These are phyloP conservation scores for Macaria liturata DNA, from an alignment of 2,888 invertebrate genomes.

Conservation along the genomic window DNA sequence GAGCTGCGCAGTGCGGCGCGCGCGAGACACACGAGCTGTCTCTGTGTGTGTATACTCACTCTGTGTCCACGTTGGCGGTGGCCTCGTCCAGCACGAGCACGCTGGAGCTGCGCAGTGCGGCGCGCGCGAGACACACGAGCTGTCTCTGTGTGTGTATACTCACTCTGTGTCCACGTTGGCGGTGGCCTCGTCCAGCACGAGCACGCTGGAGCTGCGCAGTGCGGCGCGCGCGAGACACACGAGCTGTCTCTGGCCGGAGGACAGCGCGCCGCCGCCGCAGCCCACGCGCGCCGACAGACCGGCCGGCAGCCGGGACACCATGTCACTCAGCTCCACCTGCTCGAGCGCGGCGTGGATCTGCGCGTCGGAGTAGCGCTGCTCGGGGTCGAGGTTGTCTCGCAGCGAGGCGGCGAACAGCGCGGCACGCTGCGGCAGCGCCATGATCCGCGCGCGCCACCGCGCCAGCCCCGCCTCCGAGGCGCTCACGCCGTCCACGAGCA, in stretches of 20 bases:
- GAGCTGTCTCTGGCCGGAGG: conserved; percentile 88
- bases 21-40: conserved; percentile 34
- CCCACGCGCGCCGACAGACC: conserved; percentile 84
- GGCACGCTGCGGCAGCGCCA: conserved; percentile 87
- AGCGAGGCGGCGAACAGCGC: conserved; percentile 90
- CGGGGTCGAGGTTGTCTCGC: conserved; percentile 91
- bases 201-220: conserved; percentile 86
- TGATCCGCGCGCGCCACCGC: conserved; percentile 80
- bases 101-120: conserved; percentile 87
- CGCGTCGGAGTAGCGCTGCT: conserved; percentile 84
- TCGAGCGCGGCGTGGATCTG: conserved; percentile 88
- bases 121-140: conserved; percentile 87
- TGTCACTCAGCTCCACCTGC: conserved; percentile 87
- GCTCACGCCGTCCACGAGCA: conserved; percentile 73
- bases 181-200: conserved; percentile 92
- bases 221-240: conserved; percentile 89
- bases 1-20: too few relatives aligned
- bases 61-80: conserved; percentile 94
- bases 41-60: conserved; percentile 87
- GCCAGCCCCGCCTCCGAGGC: conserved; percentile 76
- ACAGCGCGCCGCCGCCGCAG: conserved; percentile 87
- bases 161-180: conserved; percentile 94
- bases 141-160: conserved; percentile 82
- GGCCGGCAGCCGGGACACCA: conserved; percentile 77
- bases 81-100: conserved; percentile 91